A percentile compares a stretch with the other conserved stretches of the same genome.
Evolutionary conservation across 2,888 invertebrate genomes (phyloP).

Genomic region (Pachycephus smyrnensis): DNA sequence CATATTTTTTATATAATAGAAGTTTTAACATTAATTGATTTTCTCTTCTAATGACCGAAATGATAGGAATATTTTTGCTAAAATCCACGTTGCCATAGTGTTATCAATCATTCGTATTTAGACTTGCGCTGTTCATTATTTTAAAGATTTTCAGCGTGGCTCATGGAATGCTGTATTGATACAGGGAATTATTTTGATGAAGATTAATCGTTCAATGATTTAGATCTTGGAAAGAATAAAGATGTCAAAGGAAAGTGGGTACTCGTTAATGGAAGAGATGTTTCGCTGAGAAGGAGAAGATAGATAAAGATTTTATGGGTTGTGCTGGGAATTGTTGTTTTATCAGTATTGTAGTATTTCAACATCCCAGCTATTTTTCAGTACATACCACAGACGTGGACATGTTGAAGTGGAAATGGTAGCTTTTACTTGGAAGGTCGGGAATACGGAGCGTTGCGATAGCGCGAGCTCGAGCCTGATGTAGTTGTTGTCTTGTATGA

Average conservation of each 20-base stretch:
- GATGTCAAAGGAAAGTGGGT: constrained; percentile 21
- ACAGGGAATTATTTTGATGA: constrained; percentile 22
- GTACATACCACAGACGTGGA: neutral
- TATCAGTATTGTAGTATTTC: too few species aligned
- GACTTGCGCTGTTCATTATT: constrained; percentile 21
- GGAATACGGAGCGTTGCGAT: constrained; percentile 72
- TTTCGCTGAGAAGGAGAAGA: constrained; percentile 7
- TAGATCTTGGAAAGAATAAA: constrained; percentile 40
- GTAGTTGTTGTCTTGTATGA: constrained; percentile 70
- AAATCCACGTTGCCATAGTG: neutral
- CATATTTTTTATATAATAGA: neutral
- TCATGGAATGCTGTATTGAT: constrained; percentile 29
- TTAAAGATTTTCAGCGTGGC: constrained; percentile 34
- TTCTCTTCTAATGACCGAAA: constrained; percentile 14
- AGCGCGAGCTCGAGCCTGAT: constrained; percentile 70
- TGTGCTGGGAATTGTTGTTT: neutral
- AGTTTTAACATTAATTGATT: constrained; percentile 20
- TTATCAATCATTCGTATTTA: neutral
- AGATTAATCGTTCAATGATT: constrained; percentile 37
- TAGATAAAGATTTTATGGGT: constrained; percentile 7
- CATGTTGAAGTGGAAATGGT: neutral
- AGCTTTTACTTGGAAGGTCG: constrained; percentile 70
- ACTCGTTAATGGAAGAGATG: constrained; percentile 22
- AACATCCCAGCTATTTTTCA: neutral
- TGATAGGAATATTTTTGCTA: constrained; percentile 25